A percentile compares a stretch with the other conserved stretches of the same genome.
phyloP scores from a whole-genome alignment of 35 echinoderm and acorn worm species.

The Ophioderma brevispina region DNA sequence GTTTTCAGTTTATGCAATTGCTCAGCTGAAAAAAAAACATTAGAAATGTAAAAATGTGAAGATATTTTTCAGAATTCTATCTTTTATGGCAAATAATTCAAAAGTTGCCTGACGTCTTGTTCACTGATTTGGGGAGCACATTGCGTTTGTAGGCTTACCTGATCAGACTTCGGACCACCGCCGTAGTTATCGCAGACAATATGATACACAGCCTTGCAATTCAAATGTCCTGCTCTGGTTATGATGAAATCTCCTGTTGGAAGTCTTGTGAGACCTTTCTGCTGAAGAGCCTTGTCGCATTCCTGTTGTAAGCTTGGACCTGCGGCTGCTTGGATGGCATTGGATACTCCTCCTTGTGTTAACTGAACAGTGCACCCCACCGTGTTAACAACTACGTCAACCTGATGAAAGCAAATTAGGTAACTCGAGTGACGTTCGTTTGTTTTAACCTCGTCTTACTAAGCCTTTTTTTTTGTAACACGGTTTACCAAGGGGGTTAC shows the following conservation, averaged over 20 bases:
- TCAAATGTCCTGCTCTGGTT: conserved; percentile 16
- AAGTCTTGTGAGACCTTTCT: neutral
- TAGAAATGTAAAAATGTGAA: no score
- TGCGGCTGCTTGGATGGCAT: conserved; percentile 1
- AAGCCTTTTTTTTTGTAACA: no score
- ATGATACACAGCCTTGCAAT: conserved; percentile 18
- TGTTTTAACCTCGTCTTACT: no score
- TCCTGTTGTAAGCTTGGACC: conserved; percentile 8
- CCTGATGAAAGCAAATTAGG: neutral
- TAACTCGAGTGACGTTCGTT: no score
- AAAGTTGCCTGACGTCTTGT: no score
- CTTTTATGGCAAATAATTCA: no score
- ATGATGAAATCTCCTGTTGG: neutral
- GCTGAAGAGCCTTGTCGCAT: neutral
- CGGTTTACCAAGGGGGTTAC: no score
- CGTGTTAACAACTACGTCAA: conserved; percentile 29
- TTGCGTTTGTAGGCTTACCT: no score
- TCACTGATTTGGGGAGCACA: no score
- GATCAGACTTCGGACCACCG: neutral
- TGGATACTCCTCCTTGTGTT: neutral
- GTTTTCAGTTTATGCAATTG: no score
- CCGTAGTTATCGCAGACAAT: conserved; percentile 18
- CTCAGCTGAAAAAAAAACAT: no score
- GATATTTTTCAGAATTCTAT: no score
- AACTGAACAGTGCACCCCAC: conserved; percentile 1